Conservation (phyloP, 2,888 invertebrate species). For the Nysson spinosus region DNA sequence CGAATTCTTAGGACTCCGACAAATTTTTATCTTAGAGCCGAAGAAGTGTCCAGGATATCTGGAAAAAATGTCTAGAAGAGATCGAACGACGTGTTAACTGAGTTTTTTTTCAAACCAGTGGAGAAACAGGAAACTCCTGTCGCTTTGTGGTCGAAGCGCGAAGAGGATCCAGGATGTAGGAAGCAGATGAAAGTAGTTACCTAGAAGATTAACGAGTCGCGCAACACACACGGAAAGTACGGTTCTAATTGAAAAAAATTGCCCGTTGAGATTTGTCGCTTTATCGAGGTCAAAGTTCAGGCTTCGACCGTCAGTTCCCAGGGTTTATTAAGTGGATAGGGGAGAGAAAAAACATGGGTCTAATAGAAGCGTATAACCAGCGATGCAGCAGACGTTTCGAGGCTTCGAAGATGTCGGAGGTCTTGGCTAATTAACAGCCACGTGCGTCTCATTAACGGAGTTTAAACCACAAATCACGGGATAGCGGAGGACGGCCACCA, state of each 20-base stretch:
- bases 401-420: constrained; percentile 32
- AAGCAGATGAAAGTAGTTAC: constrained; percentile 32
- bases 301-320: constrained; percentile 10
- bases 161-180: constrained; percentile 7
- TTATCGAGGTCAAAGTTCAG: constrained; percentile 24
- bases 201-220: constrained; percentile 43
- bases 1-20: too few species aligned
- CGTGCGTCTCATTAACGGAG: constrained; percentile 69
- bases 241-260: constrained; percentile 52
- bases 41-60: too few species aligned
- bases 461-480: constrained; percentile 68
- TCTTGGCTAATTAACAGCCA: constrained; percentile 67
- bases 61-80: too few species aligned
- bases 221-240: constrained; percentile 7
- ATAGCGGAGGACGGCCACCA: constrained; percentile 50
- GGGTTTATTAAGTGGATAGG: neutral
- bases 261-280: constrained; percentile 28
- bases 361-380: constrained; percentile 42
- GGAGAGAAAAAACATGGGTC: constrained; percentile 5
- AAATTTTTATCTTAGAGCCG: too few species aligned
- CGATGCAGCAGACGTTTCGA: neutral
- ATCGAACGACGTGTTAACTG: too few species aligned
- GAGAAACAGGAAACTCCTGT: too few species aligned
- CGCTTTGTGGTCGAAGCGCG: constrained; percentile 13
- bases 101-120: too few species aligned